Evolutionary conservation across 1,140 invertebrate genomes (phyloP).

Genomic region (Drosophila repleta): DNA sequence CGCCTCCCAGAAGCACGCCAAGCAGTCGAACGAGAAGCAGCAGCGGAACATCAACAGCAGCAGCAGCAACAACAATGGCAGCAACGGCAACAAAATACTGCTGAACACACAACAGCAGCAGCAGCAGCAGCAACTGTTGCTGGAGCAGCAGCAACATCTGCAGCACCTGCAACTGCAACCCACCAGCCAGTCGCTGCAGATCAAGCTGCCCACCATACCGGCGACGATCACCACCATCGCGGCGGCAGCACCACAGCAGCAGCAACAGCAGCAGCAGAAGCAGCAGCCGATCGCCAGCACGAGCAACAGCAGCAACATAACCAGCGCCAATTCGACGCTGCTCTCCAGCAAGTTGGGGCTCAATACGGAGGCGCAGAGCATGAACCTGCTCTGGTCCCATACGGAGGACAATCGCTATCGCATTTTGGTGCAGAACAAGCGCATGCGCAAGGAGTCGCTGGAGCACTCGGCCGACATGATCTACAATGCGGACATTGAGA

Average conservation of each 20-base stretch:
- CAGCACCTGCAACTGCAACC: constrained; percentile 76
- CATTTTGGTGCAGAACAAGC: constrained; percentile 79
- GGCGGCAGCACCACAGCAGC: constrained; percentile 43
- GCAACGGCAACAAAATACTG: constrained; percentile 58
- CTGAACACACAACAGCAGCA: constrained; percentile 69
- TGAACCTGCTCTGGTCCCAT: constrained; percentile 67
- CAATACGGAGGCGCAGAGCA: constrained; percentile 57
- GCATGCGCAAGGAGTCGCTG: constrained; percentile 79
- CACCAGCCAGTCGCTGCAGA: constrained; percentile 74
- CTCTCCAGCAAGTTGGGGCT: constrained; percentile 46
- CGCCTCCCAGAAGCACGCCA: constrained; percentile 72
- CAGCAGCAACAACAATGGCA: constrained; percentile 30
- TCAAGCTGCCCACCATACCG: constrained; percentile 75
- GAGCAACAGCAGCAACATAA: constrained; percentile 38
- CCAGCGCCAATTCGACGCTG: constrained; percentile 48
- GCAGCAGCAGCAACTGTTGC: constrained; percentile 69
- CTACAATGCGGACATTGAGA: constrained; percentile 82
- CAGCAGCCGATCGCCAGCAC: constrained; percentile 44
- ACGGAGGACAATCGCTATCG: constrained; percentile 81
- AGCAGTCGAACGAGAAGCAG: constrained; percentile 64
- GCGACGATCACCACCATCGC: constrained; percentile 73
- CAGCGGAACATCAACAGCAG: constrained; percentile 23
- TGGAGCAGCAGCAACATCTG: constrained; percentile 78
- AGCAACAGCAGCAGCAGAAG: constrained; percentile 37
- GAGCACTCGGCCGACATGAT: constrained; percentile 83